Evolutionary conservation across 2,797 vertebrate genomes (phyloP).

Genomic region (Microchirus variegatus): DNA sequence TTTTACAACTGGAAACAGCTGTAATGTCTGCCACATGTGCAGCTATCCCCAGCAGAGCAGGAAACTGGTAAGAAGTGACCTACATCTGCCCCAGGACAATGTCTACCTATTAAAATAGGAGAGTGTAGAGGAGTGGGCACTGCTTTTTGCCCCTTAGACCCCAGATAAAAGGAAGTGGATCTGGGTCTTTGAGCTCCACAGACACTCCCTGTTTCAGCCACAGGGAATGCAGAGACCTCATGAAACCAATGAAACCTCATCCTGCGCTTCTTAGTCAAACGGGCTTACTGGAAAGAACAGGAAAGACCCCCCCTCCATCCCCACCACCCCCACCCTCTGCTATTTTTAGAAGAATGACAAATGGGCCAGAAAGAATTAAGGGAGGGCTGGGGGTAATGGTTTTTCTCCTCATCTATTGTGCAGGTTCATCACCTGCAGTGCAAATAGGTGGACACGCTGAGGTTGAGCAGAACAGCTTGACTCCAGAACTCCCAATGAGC

Average conservation of each 20-base stretch:
- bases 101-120: constrained; percentile 46
- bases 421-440: constrained; percentile 39
- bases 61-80: constrained; percentile 71
- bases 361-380: constrained; percentile 40
- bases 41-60: constrained; percentile 71
- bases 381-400: constrained; percentile 25
- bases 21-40: constrained; percentile 85
- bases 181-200: constrained; percentile 28
- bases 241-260: constrained; percentile 69
- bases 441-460: not conserved
- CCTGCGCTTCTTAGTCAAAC: constrained; percentile 52
- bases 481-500: constrained; percentile 38
- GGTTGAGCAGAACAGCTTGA: constrained; percentile 39
- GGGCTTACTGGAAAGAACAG: constrained; percentile 50
- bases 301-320: constrained; percentile 56
- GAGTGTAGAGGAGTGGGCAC: constrained; percentile 40
- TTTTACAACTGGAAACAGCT: constrained; percentile 83
- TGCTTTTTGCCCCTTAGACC: constrained; percentile 36
- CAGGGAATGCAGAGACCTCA: constrained; percentile 61
- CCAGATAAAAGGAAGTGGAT: constrained; percentile 50
- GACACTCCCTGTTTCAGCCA: constrained; percentile 52
- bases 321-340: constrained; percentile 24
- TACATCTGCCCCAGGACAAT: constrained; percentile 70
- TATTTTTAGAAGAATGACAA: constrained; percentile 62
- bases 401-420: constrained; percentile 13